Evolutionary conservation across 2,113 vertebrate species (phyloP).

Genomic region (Bungarus multicinctus): DNA sequence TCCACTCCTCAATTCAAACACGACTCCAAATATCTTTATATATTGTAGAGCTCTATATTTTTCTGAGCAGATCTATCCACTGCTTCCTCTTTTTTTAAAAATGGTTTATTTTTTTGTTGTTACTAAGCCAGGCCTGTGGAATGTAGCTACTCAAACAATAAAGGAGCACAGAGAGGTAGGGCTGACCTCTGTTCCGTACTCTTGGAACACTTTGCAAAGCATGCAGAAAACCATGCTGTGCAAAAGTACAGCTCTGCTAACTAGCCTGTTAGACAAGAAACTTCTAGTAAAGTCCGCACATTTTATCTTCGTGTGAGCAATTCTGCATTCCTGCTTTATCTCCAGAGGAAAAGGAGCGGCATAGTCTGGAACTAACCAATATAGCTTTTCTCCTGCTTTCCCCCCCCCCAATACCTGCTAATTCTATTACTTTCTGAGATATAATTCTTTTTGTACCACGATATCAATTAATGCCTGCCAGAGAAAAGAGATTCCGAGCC

Average conservation of each 20-base stretch:
- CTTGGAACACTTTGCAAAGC: not conserved
- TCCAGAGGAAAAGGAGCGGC: not conserved
- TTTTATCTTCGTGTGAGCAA: not conserved
- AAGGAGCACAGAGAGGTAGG: not conserved
- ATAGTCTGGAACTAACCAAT: not conserved
- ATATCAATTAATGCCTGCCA: not conserved
- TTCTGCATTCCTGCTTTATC: conserved; percentile 18
- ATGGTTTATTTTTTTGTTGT: not conserved
- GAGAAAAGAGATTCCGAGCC: not conserved
- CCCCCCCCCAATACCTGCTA: no score
- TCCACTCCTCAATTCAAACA: not conserved
- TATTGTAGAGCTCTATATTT: not conserved
- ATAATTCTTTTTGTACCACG: not conserved
- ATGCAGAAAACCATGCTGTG: not conserved
- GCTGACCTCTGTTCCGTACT: not conserved
- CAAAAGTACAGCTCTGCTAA: not conserved
- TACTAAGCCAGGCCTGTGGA: not conserved
- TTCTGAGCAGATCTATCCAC: no score
- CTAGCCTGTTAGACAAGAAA: not conserved
- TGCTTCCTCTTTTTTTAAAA: not conserved
- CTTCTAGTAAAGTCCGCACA: not conserved
- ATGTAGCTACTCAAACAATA: not conserved
- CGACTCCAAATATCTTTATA: not conserved
- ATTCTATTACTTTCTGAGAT: not conserved
- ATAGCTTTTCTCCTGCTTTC: not conserved